A percentile compares a stretch with the other conserved stretches of the same genome.
phyloP scores from a whole-genome alignment of 2,113 vertebrate genomes.

The Leucoraja erinaceus region DNA sequence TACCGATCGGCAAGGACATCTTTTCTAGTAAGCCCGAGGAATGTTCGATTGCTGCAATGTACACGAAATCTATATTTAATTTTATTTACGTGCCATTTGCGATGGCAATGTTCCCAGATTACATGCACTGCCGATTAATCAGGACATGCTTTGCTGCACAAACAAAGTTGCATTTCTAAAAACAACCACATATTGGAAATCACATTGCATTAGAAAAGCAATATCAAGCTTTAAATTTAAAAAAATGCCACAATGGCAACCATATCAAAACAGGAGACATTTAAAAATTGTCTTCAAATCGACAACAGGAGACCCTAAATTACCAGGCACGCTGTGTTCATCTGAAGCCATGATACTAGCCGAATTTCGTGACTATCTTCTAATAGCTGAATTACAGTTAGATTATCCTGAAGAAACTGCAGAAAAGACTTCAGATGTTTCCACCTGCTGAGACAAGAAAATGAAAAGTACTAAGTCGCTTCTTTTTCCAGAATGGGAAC shows the following conservation, averaged over 20 bases:
- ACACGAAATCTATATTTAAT: background rate
- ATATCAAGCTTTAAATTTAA: background rate
- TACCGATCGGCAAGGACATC: constrained; percentile 69
- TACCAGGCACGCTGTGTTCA: constrained; percentile 62
- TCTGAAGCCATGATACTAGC: constrained; percentile 59
- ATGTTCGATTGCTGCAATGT: constrained; percentile 58
- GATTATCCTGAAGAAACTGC: constrained; percentile 46
- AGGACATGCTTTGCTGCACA: background rate
- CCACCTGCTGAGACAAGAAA: constrained; percentile 53
- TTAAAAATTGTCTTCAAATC: background rate
- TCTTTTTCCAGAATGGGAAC: background rate
- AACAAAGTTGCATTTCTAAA: background rate
- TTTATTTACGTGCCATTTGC: background rate
- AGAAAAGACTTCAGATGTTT: constrained; percentile 44
- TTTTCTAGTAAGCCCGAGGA: constrained; percentile 55
- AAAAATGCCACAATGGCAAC: background rate
- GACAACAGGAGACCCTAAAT: constrained; percentile 39
- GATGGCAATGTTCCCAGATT: background rate
- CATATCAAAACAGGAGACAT: background rate
- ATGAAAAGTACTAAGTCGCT: constrained; percentile 26
- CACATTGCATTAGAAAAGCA: background rate
- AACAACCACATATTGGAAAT: background rate
- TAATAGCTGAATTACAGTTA: constrained; percentile 42
- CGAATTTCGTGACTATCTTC: background rate
- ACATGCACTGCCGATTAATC: background rate